Percentiles rank a stretch among this genome's conserved stretches.
Evolutionary conservation across 2,797 vertebrate genomes (phyloP).

Genomic region (Scleropages formosus): DNA sequence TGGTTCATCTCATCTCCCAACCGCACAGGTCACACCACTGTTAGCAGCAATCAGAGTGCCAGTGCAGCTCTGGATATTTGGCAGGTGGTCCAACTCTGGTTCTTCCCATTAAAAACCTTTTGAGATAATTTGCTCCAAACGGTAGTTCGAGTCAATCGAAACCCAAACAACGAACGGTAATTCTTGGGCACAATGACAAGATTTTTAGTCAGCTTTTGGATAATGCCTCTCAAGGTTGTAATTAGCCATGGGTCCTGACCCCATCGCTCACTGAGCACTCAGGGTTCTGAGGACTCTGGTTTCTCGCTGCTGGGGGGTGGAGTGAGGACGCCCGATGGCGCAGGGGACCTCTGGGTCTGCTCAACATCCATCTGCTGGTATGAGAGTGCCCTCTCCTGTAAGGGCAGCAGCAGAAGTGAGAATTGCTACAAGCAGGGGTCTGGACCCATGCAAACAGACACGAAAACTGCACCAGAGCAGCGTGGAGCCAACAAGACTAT

Average conservation of each 20-base stretch:
- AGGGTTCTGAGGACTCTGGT: slow-evolving; percentile 43
- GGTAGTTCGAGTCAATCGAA: slow-evolving; percentile 54
- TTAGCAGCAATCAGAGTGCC: slow-evolving; percentile 90
- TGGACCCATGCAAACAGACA: background rate
- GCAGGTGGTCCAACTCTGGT: slow-evolving; percentile 70
- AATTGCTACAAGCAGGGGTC: background rate
- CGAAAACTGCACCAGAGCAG: background rate
- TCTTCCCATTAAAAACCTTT: slow-evolving; percentile 28
- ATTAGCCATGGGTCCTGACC: slow-evolving; percentile 8
- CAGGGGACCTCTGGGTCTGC: slow-evolving; percentile 67
- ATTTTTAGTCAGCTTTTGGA: slow-evolving; percentile 35
- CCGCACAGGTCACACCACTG: slow-evolving; percentile 75
- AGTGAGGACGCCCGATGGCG: slow-evolving; percentile 84
- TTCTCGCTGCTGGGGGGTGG: slow-evolving; percentile 91
- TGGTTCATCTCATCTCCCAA: slow-evolving; percentile 35
- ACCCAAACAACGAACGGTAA: slow-evolving; percentile 35
- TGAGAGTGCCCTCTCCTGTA: slow-evolving; percentile 80
- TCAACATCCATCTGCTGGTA: slow-evolving; percentile 77
- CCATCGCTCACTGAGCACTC: slow-evolving; percentile 23
- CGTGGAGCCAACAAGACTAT: background rate
- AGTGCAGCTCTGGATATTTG: slow-evolving; percentile 71
- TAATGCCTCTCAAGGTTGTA: slow-evolving; percentile 26
- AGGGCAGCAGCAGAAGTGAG: slow-evolving; percentile 26
- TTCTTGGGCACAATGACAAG: slow-evolving; percentile 35
- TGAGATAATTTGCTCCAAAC: slow-evolving; percentile 40